Conservation (phyloP, 2,797 vertebrate genomes). For the Todus mexicanus region DNA sequence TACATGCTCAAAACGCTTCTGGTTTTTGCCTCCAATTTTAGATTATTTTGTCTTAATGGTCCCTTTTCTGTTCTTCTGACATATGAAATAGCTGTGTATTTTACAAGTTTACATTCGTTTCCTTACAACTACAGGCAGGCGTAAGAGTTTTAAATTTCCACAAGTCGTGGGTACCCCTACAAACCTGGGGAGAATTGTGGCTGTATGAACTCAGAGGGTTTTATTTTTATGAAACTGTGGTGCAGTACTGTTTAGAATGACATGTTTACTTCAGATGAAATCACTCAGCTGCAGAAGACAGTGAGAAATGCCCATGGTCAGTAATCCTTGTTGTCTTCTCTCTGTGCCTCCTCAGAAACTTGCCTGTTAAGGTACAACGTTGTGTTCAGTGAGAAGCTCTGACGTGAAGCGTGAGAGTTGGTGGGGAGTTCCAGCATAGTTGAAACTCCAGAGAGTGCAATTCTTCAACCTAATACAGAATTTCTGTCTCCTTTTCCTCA, state of each 20-base stretch:
- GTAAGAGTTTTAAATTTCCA: not conserved
- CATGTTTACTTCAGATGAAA: not conserved
- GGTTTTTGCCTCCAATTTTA: not conserved
- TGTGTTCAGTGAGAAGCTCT: not conserved
- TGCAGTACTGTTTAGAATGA: not conserved
- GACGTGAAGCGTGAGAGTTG: fast-evolving
- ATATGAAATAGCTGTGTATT: not conserved
- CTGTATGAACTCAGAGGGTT: not conserved
- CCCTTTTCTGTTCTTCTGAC: not conserved
- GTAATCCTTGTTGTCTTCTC: not conserved
- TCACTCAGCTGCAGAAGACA: not conserved
- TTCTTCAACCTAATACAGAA: not conserved
- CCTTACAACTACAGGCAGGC: not conserved
- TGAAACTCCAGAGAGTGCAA: not conserved
- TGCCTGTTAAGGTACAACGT: not conserved
- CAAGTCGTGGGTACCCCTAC: not conserved
- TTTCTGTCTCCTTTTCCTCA: not conserved
- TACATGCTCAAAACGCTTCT: not conserved
- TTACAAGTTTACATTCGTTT: not conserved
- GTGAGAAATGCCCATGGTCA: not conserved
- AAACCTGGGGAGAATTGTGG: not conserved
- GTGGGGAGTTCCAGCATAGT: not conserved
- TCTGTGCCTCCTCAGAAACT: not conserved
- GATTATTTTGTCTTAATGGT: not conserved
- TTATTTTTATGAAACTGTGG: not conserved